Base-by-base conservation (phyloP, 1,140 invertebrate species). In the Pteromalus puparum region DNA sequence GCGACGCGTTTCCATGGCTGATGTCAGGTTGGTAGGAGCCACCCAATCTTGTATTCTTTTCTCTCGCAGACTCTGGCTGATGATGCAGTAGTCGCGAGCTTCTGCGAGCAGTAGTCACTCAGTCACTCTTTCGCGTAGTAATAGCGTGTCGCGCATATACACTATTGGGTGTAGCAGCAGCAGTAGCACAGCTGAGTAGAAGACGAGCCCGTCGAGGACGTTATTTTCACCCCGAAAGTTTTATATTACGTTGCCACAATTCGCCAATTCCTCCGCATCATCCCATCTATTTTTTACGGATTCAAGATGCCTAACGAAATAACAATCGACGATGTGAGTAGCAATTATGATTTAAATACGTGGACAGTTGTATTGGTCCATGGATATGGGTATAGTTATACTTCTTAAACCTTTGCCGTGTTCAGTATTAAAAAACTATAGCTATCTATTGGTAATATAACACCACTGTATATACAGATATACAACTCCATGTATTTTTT, bases 241-340 rank as follows among this genome's bases (percentile, higher is more conserved):
- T 3, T 13, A 83, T 18, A 0, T 70, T 75, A 67, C 0, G 42
- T 46, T 38, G 10, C 38, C 65, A 84, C 13, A 28, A 80, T 84
- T 84, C 83, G 83, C 70, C 67, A 75, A 81, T 83, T 76, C 48
- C 61, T 77, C 12, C 28, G 70, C 24, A 74, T 82, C 9, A 74
- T 80, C 21, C 48, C 83, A 61, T 53, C 38, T 7, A 78, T 80
- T 24, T 80, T 80, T 7, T 10, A 74, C 30, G 15, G 26, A 24
- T 46, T 82, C 84, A 85, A 79, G 61, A 89, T 90, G 89, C 77
- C 87, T 46, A 85, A 85, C 13, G 85, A 90, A 82, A 12, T 88
- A 13, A 90, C 89, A 0, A 86, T 90, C 26, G 81, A 88, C 24
- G 85, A 88, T 53, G 89, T 89, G 83, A 90, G 89, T 87, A 82